phyloP scores from a whole-genome alignment of 2,888 invertebrate species.

The Leuctra nigra region DNA sequence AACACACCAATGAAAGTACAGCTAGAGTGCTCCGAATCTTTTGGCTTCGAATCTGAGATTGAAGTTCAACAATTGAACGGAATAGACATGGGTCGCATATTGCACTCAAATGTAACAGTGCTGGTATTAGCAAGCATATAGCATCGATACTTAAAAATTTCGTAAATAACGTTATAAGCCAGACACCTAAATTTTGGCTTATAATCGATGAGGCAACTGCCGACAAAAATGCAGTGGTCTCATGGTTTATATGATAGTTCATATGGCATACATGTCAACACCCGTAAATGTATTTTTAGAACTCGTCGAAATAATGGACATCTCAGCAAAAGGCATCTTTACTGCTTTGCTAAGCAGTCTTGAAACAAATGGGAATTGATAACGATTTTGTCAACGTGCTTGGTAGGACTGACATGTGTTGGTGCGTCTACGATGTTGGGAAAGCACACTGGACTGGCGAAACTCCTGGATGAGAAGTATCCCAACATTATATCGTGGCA shows the following conservation, averaged over 20 bases:
- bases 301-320: background rate
- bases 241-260: background rate
- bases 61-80: background rate
- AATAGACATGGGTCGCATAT: background rate
- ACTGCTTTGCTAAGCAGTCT: background rate
- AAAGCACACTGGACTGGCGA: background rate
- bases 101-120: background rate
- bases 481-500: background rate
- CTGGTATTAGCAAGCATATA: too few species aligned
- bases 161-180: background rate
- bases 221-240: background rate
- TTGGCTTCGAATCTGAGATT: background rate
- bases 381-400: background rate
- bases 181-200: background rate
- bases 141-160: background rate
- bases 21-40: too few species aligned
- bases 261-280: background rate
- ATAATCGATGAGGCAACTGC: constrained; percentile 3
- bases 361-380: background rate
- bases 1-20: too few species aligned
- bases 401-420: background rate
- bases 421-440: constrained; percentile 1
- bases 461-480: background rate
- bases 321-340: background rate
- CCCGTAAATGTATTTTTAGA: constrained; percentile 1